Percentiles rank a stretch among this genome's conserved stretches.
These are phyloP conservation scores for Meiosimyza decipiens DNA, from an alignment of 2,888 invertebrate species.

Conservation along the genomic window DNA sequence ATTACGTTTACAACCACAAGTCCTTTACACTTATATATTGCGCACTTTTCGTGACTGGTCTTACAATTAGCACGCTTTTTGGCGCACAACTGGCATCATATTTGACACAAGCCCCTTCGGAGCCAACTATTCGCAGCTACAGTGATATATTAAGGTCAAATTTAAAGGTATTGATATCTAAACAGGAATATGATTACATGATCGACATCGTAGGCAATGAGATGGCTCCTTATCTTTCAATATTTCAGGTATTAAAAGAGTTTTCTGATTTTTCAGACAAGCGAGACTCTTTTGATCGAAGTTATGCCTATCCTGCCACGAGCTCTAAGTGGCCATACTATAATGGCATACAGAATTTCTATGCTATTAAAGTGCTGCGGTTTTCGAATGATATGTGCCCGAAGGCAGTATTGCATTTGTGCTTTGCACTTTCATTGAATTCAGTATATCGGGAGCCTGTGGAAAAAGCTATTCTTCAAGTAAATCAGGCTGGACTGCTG, in stretches of 20 bases:
- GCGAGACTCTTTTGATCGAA: constrained; percentile 33
- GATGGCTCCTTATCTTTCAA: background rate
- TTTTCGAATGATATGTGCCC: constrained; percentile 34
- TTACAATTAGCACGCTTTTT: constrained; percentile 30
- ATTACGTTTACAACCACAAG: background rate
- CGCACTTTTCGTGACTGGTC: constrained; percentile 31
- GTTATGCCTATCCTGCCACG: constrained; percentile 29
- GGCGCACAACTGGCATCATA: constrained; percentile 29
- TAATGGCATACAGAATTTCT: constrained; percentile 10
- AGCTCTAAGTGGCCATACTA: constrained; percentile 33
- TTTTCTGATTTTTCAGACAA: background rate
- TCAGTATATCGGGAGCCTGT: constrained; percentile 30
- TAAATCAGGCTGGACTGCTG: constrained; percentile 35
- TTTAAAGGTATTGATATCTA: constrained; percentile 29
- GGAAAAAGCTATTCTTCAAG: constrained; percentile 29
- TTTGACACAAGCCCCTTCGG: constrained; percentile 29
- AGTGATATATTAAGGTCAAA: constrained; percentile 28
- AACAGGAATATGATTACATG: constrained; percentile 1
- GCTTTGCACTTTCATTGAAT: constrained; percentile 34
- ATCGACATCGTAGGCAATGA: constrained; percentile 12
- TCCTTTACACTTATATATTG: constrained; percentile 23
- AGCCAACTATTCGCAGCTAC: constrained; percentile 26
- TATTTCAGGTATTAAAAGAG: constrained; percentile 6
- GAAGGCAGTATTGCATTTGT: constrained; percentile 31
- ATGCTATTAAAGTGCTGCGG: constrained; percentile 24